Conservation (phyloP, 2,113 vertebrate genomes). For the Mobula birostris region DNA sequence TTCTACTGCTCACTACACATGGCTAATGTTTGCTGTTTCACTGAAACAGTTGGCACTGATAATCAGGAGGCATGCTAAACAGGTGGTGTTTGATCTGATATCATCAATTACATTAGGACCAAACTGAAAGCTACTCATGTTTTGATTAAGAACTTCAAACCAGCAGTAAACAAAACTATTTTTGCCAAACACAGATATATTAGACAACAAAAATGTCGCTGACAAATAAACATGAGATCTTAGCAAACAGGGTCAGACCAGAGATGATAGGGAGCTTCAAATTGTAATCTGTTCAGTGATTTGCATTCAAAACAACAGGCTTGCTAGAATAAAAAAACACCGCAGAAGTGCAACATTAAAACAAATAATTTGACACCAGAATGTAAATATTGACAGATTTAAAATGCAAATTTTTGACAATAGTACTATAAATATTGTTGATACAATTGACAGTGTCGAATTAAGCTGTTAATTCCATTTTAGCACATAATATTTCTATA, state of each 20-base stretch:
- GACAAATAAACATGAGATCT: not conserved
- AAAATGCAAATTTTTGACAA: not conserved
- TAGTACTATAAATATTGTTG: not conserved
- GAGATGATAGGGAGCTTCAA: not conserved
- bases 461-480: not conserved
- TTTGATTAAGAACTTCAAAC: not conserved
- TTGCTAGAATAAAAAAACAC: not conserved
- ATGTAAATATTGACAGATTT: not conserved
- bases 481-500: not conserved
- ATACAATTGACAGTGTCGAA: not conserved
- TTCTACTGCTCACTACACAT: not conserved
- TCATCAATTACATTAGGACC: not conserved
- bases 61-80: not conserved
- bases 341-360: not conserved
- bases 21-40: not conserved
- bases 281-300: not conserved
- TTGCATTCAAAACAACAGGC: not conserved
- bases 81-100: not conserved
- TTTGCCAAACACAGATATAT: not conserved
- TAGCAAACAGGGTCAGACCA: not conserved
- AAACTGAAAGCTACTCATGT: not conserved
- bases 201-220: not conserved
- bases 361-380: not conserved
- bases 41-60: not conserved
- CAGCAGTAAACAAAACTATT: not conserved